Evolutionary conservation across 2,797 vertebrate genomes (phyloP), one percentile per base, ranked within the genome.

Genomic region (Coendou prehensilis): DNA sequence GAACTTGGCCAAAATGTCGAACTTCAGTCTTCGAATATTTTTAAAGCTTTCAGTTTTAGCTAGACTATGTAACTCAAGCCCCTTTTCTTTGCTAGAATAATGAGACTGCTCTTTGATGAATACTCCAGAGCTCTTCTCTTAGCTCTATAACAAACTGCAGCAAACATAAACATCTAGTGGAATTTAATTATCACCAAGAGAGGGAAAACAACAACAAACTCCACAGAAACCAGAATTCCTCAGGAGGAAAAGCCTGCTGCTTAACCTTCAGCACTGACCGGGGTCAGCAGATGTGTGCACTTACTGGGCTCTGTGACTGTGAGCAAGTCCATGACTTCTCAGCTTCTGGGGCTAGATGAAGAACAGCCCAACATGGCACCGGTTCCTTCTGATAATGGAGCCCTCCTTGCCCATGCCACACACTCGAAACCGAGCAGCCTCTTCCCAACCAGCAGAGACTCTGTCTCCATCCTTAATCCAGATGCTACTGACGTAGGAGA

Each of bases 211-310:
- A 79, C 79, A 75, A 61, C 14, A 87, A 85, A 57, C 63, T 45
- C 37, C 71, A 89, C n/a, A 79, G 59, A 20, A 56, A 92, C 50
- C 64, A 90, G 50, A 89, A 84, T 87, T 82, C 50, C 86, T 79
- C 4, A 33, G 30, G n/a, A 89, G 79, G 56, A 76, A 86, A 76
- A 26, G 33, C 22, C 52, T 64, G 56, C 33, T 50, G 87, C 26
- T 87, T 76, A 22, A 22, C 26, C 75, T 45, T 52, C 23, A 52
- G 50, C 52, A 82, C 0, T 33, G 54, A 41, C 47, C 17, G 11
- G 10, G 37, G 26, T 50, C 59, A 79, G 61, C 11, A 91, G 67
- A 61, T 9, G 28, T 23, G 52, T 17, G 28, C 56, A 64, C 14
- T 45, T 22, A 28, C 41, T 5, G 67, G 69, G 22, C 33, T 82